Base-by-base conservation (phyloP, 2,113 vertebrate genomes). In the Struthidea cinerea region DNA sequence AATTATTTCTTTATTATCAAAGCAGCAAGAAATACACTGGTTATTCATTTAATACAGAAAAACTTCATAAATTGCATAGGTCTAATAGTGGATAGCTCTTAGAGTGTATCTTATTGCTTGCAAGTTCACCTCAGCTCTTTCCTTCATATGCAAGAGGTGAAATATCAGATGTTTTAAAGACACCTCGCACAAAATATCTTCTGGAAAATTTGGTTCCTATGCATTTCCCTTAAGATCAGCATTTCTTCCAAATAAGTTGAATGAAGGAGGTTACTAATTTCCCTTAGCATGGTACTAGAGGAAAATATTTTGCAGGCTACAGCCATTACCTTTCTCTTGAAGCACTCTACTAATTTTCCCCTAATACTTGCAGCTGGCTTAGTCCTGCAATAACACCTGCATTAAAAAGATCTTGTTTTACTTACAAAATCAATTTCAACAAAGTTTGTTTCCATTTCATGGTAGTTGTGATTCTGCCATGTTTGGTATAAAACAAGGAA, bases 1-100 rank as follows among this genome's bases (percentile, higher is more conserved):
- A 87, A 46, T 55, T 27, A 57, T 77, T 93, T 89, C 47, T 86
- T 59, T 92, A 47, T 79, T 92, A 60, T 83, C 70, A 81, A 83
- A 90, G 42, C 22, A 39, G 17, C 3, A 59, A 69, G 33, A 83
- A 91, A 63, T 44, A 53, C 13, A 44, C 7, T 37, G 20, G 26
- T n/a, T 59, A 67, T n/a, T 49, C 42, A 76, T 73, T 93, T 67
- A 44, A 44, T 78, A 52, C 2, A 90, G 16, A 33, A 75, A 81
- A 84, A 28, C 20, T 80, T 63, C 10, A 5, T 27, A 33, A 70
- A 27, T 22, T 78, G 5, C 16, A 37, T 14, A 41, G 9, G 21
- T 4, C 2, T 52, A 59, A 47, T 4, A 44, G 33, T 44, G n/a
- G 21, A 23, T 47, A 81, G 27, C 3, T 84, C 60, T 84, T 21